phyloP scores from a whole-genome alignment of 2,113 vertebrate species.

The Girardinichthys multiradiatus region DNA sequence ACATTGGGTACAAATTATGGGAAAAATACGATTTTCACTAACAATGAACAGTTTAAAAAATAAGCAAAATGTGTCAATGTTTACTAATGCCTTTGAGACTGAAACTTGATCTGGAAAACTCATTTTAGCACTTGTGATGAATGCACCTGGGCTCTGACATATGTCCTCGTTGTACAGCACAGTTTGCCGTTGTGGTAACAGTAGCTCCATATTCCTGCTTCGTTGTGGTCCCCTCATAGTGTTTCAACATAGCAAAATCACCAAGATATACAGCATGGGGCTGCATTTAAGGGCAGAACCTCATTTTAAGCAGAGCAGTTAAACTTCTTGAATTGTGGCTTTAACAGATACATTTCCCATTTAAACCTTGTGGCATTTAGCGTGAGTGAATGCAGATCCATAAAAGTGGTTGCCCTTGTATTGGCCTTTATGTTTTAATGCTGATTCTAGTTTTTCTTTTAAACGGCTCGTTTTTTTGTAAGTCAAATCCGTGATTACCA shows the following conservation, averaged over 20 bases:
- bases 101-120: neutral
- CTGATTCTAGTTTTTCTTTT: constrained; percentile 30
- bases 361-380: constrained; percentile 37
- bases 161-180: neutral
- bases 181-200: too few species aligned
- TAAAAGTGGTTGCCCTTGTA: constrained; percentile 62
- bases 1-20: too few species aligned
- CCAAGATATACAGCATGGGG: too few species aligned
- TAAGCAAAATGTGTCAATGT: neutral
- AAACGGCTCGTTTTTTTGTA: constrained; percentile 20
- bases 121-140: neutral
- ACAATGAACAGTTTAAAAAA: too few species aligned
- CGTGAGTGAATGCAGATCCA: constrained; percentile 76
- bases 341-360: constrained; percentile 17
- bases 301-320: neutral
- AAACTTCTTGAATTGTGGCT: neutral
- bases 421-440: constrained; percentile 68
- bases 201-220: neutral
- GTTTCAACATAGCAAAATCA: neutral
- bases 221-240: neutral
- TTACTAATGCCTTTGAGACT: neutral
- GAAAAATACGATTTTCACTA: too few species aligned
- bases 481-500: constrained; percentile 46
- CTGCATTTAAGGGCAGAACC: neutral
- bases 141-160: neutral